phyloP scores from a whole-genome alignment of 2,888 invertebrate species.

The Neria commutata region DNA sequence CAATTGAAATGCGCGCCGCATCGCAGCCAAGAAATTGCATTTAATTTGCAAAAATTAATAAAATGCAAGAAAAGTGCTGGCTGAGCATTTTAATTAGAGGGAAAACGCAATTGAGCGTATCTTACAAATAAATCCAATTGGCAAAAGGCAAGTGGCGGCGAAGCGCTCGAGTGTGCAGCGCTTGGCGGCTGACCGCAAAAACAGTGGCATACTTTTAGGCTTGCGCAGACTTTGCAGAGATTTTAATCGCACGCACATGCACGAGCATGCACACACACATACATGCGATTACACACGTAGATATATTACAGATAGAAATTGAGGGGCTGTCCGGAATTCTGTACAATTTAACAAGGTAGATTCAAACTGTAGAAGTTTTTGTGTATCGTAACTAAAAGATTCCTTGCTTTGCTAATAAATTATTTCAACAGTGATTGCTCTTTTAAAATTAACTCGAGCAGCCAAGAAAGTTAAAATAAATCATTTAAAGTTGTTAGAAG shows the following conservation, averaged over 20 bases:
- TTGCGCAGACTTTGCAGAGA: constrained; percentile 4
- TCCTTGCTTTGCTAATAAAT: too few relatives aligned
- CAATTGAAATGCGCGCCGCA: background rate
- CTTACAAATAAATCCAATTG: background rate
- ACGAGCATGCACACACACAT: too few relatives aligned
- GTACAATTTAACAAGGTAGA: too few relatives aligned
- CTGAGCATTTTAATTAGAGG: constrained; percentile 27
- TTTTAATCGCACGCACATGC: constrained; percentile 10
- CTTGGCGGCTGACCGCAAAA: background rate
- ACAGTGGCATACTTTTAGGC: constrained; percentile 28
- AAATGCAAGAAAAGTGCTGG: constrained; percentile 22
- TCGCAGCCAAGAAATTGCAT: background rate
- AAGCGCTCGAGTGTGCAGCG: constrained; percentile 4
- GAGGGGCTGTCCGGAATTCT: too few relatives aligned
- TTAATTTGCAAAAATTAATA: constrained; percentile 10
- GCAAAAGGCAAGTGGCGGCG: background rate
- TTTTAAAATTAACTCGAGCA: background rate
- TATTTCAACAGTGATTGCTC: background rate
- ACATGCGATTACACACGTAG: background rate
- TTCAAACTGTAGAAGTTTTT: too few relatives aligned
- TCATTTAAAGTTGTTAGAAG: background rate
- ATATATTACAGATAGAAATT: background rate
- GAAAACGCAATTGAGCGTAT: background rate
- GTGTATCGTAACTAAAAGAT: too few relatives aligned
- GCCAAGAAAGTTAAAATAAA: background rate